Base-by-base conservation (phyloP, 2,113 vertebrate genomes). In the Cyprinodon variegatus region DNA sequence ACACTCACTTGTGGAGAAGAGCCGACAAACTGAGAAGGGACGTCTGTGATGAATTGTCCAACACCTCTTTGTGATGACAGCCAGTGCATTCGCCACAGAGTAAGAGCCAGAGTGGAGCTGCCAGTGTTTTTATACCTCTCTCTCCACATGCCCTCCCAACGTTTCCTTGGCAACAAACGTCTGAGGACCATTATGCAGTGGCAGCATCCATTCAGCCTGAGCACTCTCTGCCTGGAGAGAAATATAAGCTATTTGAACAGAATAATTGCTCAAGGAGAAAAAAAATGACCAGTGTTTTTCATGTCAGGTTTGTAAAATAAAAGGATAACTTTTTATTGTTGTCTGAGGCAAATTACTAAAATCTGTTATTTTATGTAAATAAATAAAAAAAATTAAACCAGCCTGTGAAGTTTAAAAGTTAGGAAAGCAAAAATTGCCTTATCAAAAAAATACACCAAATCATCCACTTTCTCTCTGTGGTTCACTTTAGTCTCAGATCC, bases 101-200 rank as follows among this genome's bases (percentile, higher is more conserved):
- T 94, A 92, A 93, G 91, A 86, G 82, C 88, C 68, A 63, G 77
- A 72, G 83, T 90, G 85, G 82, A 91, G 89, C 90, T 84, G 92
- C 84, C 46, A 37, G 88, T 88, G 92, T 90, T 93, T 95, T 94
- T 95, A 94, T 95, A 94, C 90, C 90, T 89, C 90, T 76, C 92
- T 91, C 91, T 91, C 83, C 86, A 82, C 84, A 90, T 85, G 89
- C 92, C 90, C 92, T 90, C 90, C 91, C 88, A 81, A 91, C 75
- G 94, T 95, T 94, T 90, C 94, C 93, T 81, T 76, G 94, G 94
- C 92, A 94, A 95, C 94, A 91, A 91, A 91, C 87, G 89, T 94
- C 92, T 86, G 90, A 95, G 93, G 89, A 91, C 87, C 83, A 91
- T 92, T 90, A 92, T 90, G 90, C 92, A 88, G 92, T 87, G 73